Conservation (phyloP, 2,888 invertebrate genomes). For the Netelia virgata region DNA sequence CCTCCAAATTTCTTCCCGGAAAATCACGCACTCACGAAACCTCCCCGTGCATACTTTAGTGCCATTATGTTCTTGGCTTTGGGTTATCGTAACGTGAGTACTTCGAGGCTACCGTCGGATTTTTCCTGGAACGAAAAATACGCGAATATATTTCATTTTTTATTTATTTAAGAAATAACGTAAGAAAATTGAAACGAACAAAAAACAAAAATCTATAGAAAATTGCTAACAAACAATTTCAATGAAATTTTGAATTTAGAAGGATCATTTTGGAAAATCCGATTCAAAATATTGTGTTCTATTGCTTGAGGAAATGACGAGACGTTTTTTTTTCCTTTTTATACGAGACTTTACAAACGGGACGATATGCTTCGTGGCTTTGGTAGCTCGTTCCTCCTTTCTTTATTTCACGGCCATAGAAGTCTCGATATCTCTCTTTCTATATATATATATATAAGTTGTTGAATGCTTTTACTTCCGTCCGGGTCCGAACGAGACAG, state of each 20-base stretch:
- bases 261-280: no score
- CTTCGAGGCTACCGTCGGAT: not conserved
- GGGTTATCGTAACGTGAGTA: slow-evolving; percentile 13
- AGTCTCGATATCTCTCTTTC: not conserved
- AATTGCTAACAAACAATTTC: no score
- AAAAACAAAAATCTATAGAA: no score
- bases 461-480: slow-evolving; percentile 73
- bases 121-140: no score
- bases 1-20: slow-evolving; percentile 80
- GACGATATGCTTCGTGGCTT: slow-evolving; percentile 70
- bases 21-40: slow-evolving; percentile 67
- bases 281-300: no score
- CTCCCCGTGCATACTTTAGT: slow-evolving; percentile 40
- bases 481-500: slow-evolving; percentile 50
- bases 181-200: no score
- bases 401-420: not conserved
- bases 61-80: not conserved
- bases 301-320: no score
- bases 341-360: not conserved
- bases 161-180: no score
- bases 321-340: no score
- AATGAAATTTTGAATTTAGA: no score
- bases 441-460: slow-evolving; percentile 61
- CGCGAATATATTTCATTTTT: no score
- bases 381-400: slow-evolving; percentile 72